Base-by-base conservation (phyloP, 92 coral and sea anemone genomes). In the Palythoa caribaeorum region DNA sequence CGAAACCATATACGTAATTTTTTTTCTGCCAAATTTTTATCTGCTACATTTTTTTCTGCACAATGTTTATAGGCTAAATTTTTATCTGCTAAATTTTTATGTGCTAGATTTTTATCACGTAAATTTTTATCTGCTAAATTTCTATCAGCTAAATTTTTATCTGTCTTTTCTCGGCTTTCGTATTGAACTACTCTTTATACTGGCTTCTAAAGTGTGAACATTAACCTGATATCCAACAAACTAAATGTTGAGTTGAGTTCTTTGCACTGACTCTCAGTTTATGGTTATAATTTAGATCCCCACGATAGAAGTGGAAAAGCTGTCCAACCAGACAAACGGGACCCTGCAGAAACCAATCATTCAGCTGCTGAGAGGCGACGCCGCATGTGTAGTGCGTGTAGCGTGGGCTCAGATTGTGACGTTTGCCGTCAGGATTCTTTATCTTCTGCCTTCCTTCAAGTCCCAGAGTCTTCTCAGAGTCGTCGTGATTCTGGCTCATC, bases 401-500 rank as follows among this genome's bases (percentile, higher is more conserved):
- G 86, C 76, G 75, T 81, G 76, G 86, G 76, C 86, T 44, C 86
- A 48, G 76, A 50, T 2, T 81, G 60, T 39, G 35, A 15, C 52
- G 72, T 80, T n/a, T 62, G 54, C 39, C 71, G 85, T 39, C 73
- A 80, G 57, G 86, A 81, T 35, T 81, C 86, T n/a, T n/a, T 81
- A 16, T 65, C 59, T 10, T 81, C 86, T 16, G 12, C 75, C 16
- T 81, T 66, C 21, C 76, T 81, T 15, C 86, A 81, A 70, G 51
- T 79, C 17, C 88, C 87, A 19, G 83, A 83, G 53, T 38, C 79
- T 15, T 77, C 80, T 38, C 59, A 28, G 28, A 28, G 69, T 21
- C 89, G 90, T 35, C 92, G 88, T 38, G 84, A 91, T 21, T 52
- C 72, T 12, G 78, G 87, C 12, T 53, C 94, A 2, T 89, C 92